phyloP scores from a whole-genome alignment of 2,888 invertebrate genomes.

The Aricia artaxerxes region DNA sequence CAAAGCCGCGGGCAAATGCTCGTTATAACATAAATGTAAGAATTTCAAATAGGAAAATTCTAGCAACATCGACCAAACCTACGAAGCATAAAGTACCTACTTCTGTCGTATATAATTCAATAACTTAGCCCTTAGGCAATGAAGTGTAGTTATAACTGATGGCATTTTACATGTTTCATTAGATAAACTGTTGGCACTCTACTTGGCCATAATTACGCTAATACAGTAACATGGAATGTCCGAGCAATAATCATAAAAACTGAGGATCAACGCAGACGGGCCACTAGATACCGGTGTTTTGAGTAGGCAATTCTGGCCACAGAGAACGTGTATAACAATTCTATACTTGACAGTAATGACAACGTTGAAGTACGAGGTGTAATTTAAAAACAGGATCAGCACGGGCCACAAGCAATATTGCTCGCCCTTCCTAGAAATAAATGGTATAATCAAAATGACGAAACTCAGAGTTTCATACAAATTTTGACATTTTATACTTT shows the following conservation, averaged over 20 bases:
- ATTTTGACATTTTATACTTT: no score
- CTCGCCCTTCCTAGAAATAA: no score
- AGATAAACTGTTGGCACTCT: slow-evolving; percentile 17
- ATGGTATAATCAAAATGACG: no score
- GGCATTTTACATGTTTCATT: slow-evolving; percentile 18
- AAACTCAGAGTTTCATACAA: no score
- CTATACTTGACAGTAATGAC: no score
- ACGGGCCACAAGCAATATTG: no score
- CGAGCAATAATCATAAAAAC: slow-evolving; percentile 31
- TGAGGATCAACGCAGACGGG: background rate
- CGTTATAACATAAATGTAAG: no score
- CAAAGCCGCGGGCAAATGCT: no score
- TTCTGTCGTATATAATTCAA: background rate
- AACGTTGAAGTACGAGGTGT: no score
- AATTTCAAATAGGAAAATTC: background rate
- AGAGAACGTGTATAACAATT: no score
- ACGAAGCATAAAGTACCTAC: background rate
- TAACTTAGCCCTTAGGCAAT: background rate
- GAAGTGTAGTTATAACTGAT: background rate
- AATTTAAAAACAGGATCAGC: no score
- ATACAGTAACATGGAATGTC: slow-evolving; percentile 30
- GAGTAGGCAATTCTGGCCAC: no score
- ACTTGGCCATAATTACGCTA: slow-evolving; percentile 29
- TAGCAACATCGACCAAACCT: background rate
- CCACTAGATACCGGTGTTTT: background rate